These are phyloP conservation scores for Ptiloglossa arizonensis DNA, from an alignment of 1,140 invertebrate genomes.

Conservation along the genomic window DNA sequence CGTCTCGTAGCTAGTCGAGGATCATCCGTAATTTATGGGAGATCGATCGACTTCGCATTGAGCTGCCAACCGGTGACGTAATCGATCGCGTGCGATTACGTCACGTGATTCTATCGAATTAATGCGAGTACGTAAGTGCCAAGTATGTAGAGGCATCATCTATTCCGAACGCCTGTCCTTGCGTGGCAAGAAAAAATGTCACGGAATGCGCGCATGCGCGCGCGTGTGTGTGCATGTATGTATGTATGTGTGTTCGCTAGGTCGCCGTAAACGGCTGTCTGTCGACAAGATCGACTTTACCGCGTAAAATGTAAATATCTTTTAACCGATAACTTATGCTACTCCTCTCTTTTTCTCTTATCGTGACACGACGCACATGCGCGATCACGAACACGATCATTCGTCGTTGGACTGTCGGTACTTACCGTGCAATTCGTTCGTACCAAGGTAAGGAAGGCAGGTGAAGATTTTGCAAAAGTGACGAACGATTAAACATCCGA, in stretches of 20 bases:
- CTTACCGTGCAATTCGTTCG: too few species aligned
- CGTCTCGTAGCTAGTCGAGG: slow-evolving; percentile 49
- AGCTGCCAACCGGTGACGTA: slow-evolving; percentile 60
- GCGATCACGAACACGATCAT: neutral
- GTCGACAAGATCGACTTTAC: neutral
- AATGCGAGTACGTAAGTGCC: slow-evolving; percentile 31
- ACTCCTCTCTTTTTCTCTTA: too few species aligned
- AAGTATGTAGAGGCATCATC: slow-evolving; percentile 5
- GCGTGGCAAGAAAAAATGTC: slow-evolving; percentile 1
- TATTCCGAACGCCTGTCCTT: slow-evolving; percentile 9
- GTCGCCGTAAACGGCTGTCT: slow-evolving; percentile 3
- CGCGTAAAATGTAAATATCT: neutral
- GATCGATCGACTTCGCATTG: slow-evolving; percentile 61
- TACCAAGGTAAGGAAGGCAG: too few species aligned
- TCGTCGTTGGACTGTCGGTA: too few species aligned
- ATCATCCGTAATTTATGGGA: slow-evolving; percentile 62
- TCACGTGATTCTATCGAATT: slow-evolving; percentile 49
- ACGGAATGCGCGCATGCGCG: too few species aligned
- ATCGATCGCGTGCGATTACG: slow-evolving; percentile 62
- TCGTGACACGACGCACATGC: too few species aligned
- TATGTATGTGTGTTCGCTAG: neutral
- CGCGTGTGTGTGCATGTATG: too few species aligned
- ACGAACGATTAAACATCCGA: neutral
- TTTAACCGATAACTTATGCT: neutral
- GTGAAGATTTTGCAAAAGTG: neutral